Conservation (phyloP, 2,797 vertebrate species). For the Hylomyscus alleni region DNA sequence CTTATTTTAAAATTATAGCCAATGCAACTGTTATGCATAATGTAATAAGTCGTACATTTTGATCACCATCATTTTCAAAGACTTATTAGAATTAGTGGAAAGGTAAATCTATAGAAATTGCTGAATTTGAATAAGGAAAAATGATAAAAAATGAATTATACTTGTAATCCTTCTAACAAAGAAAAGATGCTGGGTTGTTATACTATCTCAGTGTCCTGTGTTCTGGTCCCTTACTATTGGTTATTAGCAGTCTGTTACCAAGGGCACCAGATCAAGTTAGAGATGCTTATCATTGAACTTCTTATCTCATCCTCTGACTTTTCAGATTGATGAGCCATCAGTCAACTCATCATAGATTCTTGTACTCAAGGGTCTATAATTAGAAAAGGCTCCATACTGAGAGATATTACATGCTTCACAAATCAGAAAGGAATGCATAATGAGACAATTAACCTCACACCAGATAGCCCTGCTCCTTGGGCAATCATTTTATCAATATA, state of each 20-base stretch:
- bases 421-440: conserved; percentile 80
- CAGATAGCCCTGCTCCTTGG: conserved; percentile 57
- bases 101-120: not conserved
- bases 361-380: conserved; percentile 77
- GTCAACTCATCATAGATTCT: conserved; percentile 62
- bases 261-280: not conserved
- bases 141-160: not conserved
- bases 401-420: conserved; percentile 75
- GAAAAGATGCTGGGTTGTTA: not conserved
- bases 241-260: not conserved
- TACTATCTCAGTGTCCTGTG: not conserved
- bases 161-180: not conserved
- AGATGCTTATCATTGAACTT: not conserved
- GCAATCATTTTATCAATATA: conserved; percentile 20
- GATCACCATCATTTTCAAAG: not conserved
- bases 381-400: conserved; percentile 75
- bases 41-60: not conserved
- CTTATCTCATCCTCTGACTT: not conserved
- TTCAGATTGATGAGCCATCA: conserved; percentile 77
- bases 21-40: not conserved
- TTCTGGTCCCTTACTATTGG: not conserved
- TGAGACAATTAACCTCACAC: conserved; percentile 78
- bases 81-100: not conserved
- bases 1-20: not conserved
- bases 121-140: not conserved